Conservation (phyloP, 2,888 invertebrate species). For the Anoplius nigerrimus region DNA sequence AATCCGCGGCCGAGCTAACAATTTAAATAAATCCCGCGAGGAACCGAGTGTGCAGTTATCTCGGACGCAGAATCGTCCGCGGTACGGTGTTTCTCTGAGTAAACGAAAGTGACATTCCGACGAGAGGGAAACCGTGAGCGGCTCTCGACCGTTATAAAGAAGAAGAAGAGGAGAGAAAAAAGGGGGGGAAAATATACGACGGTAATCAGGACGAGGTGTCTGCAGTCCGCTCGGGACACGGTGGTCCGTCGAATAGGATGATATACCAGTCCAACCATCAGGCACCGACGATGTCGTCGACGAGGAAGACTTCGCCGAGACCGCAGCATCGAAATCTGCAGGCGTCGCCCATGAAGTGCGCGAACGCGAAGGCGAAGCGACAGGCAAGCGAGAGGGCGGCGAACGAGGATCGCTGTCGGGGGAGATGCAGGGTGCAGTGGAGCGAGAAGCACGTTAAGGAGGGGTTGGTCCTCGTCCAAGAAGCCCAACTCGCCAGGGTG, state of each 20-base stretch:
- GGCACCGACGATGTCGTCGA: slow-evolving; percentile 70
- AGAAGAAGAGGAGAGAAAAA: not conserved
- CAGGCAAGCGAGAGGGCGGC: slow-evolving; percentile 36
- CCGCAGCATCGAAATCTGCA: slow-evolving; percentile 65
- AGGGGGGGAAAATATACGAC: not conserved
- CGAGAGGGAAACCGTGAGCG: not conserved
- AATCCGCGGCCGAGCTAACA: not conserved
- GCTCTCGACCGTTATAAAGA: not conserved
- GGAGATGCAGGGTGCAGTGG: slow-evolving; percentile 75
- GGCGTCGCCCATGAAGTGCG: slow-evolving; percentile 55
- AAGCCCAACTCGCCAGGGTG: slow-evolving; percentile 74
- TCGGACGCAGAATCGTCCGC: not conserved
- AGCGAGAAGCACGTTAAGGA: slow-evolving; percentile 76
- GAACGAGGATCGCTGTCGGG: slow-evolving; percentile 65
- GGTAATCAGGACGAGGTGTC: not conserved
- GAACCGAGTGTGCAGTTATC: no score
- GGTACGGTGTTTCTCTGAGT: not conserved
- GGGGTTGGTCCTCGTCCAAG: slow-evolving; percentile 75
- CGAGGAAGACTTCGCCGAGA: slow-evolving; percentile 68
- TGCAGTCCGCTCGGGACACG: slow-evolving; percentile 20
- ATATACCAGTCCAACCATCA: slow-evolving; percentile 68
- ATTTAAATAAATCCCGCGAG: slow-evolving; percentile 1
- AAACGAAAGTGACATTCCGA: slow-evolving; percentile 8
- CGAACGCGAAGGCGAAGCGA: slow-evolving; percentile 47
- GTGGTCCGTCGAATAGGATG: slow-evolving; percentile 45